These are phyloP conservation scores for Pluvianellus socialis DNA, from an alignment of 2,113 vertebrate species.

Conservation along the genomic window DNA sequence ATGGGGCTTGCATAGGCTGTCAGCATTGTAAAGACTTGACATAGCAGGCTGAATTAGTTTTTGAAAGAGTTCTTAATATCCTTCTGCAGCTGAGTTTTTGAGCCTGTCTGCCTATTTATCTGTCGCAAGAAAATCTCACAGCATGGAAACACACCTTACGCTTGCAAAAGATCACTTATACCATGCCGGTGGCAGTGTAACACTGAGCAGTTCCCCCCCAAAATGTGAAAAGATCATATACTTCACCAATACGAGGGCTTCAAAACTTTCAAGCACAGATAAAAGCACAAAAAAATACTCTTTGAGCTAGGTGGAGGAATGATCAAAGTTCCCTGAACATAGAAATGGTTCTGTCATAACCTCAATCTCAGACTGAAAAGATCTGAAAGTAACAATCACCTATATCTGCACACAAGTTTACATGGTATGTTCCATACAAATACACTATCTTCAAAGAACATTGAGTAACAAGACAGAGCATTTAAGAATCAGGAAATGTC, in stretches of 20 bases:
- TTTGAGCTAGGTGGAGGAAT: constrained; percentile 38
- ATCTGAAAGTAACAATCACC: constrained; percentile 34
- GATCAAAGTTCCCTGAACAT: constrained; percentile 50
- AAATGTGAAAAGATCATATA: constrained; percentile 26
- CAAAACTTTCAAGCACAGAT: constrained; percentile 38
- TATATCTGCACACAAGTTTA: not conserved
- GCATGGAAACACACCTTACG: not conserved
- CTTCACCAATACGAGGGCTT: not conserved
- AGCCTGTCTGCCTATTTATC: not conserved
- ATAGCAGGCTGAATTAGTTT: not conserved
- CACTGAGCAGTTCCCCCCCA: not conserved
- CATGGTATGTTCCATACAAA: not conserved
- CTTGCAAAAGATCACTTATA: not conserved
- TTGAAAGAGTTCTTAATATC: not conserved
- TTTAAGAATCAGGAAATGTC: constrained; percentile 11
- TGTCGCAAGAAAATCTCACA: not conserved
- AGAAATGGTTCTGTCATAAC: constrained; percentile 26
- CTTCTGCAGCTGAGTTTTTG: not conserved
- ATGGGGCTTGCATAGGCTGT: not conserved
- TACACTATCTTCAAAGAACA: not conserved
- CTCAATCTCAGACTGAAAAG: constrained; percentile 28
- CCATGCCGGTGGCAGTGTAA: not conserved
- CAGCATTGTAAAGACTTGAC: not conserved
- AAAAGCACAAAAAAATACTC: constrained; percentile 4
- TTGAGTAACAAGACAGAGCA: not conserved